A percentile compares a stretch with the other conserved stretches of the same genome.
These are phyloP conservation scores for Oxyruncus cristatus DNA, from an alignment of 2,113 vertebrate species.

Conservation along the genomic window DNA sequence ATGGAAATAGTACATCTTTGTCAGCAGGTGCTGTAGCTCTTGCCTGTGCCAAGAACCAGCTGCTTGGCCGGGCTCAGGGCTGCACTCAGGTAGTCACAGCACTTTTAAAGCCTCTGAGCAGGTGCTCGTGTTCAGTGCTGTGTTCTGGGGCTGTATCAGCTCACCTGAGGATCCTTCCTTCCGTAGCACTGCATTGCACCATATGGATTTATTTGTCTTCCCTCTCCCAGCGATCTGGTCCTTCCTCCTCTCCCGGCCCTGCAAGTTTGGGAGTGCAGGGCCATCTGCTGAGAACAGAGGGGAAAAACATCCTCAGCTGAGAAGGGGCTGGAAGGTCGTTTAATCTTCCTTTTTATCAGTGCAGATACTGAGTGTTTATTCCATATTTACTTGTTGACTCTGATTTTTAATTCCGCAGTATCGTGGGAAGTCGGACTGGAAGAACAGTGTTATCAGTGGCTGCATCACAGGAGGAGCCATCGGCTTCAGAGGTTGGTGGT, in stretches of 20 bases:
- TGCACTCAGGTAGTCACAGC: not conserved
- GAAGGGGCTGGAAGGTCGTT: not conserved
- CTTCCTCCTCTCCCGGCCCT: not conserved
- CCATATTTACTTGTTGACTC: not conserved
- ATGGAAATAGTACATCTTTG: not conserved
- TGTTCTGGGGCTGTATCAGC: not conserved
- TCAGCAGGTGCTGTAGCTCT: not conserved
- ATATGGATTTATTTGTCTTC: not conserved
- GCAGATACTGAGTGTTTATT: not conserved
- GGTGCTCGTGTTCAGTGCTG: not conserved
- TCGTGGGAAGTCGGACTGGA: conserved; percentile 94
- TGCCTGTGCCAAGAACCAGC: not conserved
- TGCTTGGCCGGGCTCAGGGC: not conserved
- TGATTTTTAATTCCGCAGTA: conserved; percentile 75
- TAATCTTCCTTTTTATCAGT: not conserved
- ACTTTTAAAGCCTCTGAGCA: not conserved
- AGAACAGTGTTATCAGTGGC: conserved; percentile 93
- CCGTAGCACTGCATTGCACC: conserved; percentile 35
- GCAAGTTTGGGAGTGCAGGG: not conserved
- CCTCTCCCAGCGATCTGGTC: not conserved
- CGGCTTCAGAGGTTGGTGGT: conserved; percentile 87
- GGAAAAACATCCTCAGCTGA: conserved; percentile 19
- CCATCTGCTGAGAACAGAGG: conserved; percentile 50
- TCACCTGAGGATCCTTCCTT: not conserved
- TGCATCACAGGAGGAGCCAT: conserved; percentile 95